Percentiles rank a stretch among this genome's conserved stretches.
These are phyloP conservation scores for Andinoacara biseriatus DNA, from an alignment of 2,113 vertebrate species.

Conservation along the genomic window DNA sequence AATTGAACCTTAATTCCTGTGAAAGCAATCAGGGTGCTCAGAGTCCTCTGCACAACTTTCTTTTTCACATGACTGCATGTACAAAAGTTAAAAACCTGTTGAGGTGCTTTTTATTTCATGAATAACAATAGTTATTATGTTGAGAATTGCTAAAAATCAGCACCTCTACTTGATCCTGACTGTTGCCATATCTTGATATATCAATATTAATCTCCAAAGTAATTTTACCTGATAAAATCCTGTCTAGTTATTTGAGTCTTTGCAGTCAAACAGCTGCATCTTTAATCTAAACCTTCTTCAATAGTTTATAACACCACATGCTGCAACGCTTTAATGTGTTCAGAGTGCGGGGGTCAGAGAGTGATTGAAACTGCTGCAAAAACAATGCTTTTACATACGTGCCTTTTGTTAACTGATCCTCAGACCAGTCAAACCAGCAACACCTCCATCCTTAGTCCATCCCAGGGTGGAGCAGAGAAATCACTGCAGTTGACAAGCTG, in stretches of 20 bases:
- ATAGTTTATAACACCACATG: not conserved
- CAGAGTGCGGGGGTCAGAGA: not conserved
- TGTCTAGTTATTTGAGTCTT: not conserved
- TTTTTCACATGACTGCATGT: not conserved
- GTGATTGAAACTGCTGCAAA: constrained; percentile 25
- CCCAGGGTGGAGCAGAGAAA: constrained; percentile 66
- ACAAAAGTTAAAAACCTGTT: not conserved
- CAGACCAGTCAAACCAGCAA: constrained; percentile 69
- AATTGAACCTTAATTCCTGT: not conserved
- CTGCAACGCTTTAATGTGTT: not conserved
- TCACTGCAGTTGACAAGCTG: constrained; percentile 50
- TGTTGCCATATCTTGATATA: not conserved
- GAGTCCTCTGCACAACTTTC: not conserved
- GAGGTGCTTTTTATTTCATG: no score
- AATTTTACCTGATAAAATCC: not conserved
- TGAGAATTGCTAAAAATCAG: no score
- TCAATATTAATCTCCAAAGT: not conserved
- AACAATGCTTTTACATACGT: constrained; percentile 18
- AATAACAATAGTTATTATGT: no score
- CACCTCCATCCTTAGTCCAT: constrained; percentile 45
- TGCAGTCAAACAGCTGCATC: not conserved
- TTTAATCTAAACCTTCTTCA: not conserved
- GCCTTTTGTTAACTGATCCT: constrained; percentile 46
- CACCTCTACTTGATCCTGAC: no score
- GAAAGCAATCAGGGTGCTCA: not conserved